phyloP scores from a whole-genome alignment of 2,888 invertebrate genomes.

The Bellardia bayeri region DNA sequence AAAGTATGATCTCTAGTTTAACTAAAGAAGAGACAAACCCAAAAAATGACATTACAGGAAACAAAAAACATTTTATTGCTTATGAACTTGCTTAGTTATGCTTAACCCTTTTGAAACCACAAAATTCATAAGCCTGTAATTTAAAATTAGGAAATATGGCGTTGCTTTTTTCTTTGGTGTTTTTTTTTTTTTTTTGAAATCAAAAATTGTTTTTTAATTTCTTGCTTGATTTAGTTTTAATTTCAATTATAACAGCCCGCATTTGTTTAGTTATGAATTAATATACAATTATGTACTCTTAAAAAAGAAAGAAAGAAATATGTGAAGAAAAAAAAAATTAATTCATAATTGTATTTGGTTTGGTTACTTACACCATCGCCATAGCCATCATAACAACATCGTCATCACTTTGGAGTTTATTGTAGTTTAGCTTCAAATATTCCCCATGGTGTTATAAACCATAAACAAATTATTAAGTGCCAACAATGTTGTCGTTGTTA shows the following conservation, averaged over 20 bases:
- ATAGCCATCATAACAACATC: neutral
- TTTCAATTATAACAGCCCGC: slow-evolving; percentile 13
- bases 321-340: neutral
- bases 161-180: neutral
- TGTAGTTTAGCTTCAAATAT: slow-evolving; percentile 40
- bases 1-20: slow-evolving; percentile 47
- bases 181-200: neutral
- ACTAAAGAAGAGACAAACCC: slow-evolving; percentile 21
- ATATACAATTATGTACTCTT: slow-evolving; percentile 38
- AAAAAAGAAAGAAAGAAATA: neutral
- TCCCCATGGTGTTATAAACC: slow-evolving; percentile 64
- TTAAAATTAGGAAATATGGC: slow-evolving; percentile 55
- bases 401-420: neutral
- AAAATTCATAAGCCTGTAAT: slow-evolving; percentile 45
- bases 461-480: slow-evolving; percentile 72
- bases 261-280: slow-evolving; percentile 15
- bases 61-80: neutral
- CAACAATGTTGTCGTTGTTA: slow-evolving; percentile 51
- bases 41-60: slow-evolving; percentile 23
- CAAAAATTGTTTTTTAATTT: slow-evolving; percentile 33
- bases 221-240: slow-evolving; percentile 1
- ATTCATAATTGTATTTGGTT: slow-evolving; percentile 7
- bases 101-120: slow-evolving; percentile 68
- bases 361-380: neutral
- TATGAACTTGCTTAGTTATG: slow-evolving; percentile 52